Conservation (phyloP, 2,113 vertebrate species). For the Sialia sialis region DNA sequence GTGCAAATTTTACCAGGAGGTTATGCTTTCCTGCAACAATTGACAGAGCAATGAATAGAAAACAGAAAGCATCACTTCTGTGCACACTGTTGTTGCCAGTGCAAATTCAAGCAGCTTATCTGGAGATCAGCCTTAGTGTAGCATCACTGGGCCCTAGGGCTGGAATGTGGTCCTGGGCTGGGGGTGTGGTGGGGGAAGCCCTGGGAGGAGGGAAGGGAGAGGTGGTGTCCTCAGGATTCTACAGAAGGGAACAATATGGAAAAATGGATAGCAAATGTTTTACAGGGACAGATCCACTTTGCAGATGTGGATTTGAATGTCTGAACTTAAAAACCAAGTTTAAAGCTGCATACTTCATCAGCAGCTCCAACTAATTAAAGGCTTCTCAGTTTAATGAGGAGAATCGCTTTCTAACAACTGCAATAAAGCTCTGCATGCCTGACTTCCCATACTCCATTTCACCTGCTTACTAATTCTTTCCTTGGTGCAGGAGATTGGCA, state of each 20-base stretch:
- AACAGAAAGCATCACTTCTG: fast-evolving
- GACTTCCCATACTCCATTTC: not conserved
- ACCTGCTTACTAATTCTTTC: not conserved
- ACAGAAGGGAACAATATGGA: not conserved
- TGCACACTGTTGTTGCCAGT: not conserved
- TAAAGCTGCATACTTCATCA: not conserved
- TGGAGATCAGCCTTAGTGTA: not conserved
- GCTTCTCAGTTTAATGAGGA: not conserved
- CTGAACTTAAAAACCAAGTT: not conserved
- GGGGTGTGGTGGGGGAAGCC: not conserved
- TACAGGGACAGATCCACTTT: not conserved
- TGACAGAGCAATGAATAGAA: not conserved
- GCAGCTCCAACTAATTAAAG: not conserved
- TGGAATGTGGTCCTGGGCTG: not conserved
- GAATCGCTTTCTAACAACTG: not conserved
- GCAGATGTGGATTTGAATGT: not conserved
- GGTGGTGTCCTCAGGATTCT: not conserved
- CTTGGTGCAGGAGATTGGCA: not conserved
- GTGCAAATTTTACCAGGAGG: not conserved
- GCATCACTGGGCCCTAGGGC: not conserved
- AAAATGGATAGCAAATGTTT: not conserved
- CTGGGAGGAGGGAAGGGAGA: not conserved
- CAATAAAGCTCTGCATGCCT: not conserved
- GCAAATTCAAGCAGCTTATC: not conserved
- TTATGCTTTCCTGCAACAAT: not conserved